Base-by-base conservation (phyloP, 1,140 invertebrate species). In the Bombus fervidus region DNA sequence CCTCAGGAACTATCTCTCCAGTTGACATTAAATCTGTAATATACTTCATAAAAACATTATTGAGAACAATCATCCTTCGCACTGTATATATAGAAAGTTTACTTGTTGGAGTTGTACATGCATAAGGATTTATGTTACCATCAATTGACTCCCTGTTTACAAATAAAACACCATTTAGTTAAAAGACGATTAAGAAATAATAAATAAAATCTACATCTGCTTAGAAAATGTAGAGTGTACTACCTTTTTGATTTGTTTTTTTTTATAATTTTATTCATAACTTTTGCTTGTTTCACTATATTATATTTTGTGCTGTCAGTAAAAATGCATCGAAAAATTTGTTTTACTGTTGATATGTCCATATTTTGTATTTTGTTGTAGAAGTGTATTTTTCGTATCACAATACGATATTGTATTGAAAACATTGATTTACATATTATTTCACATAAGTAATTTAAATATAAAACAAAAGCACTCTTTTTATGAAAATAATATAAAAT, bases 31-130 rank as follows among this genome's bases (percentile, higher is more conserved):
- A 92, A 90, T 98, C 97, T 1, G 97, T 97, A 31, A 98, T 96
- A 72, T 97, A 95, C 90, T 96, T 96, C 97, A 98, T 98, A 89
- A 98, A 98, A n/a, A 98, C 85, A 94, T 97, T 97, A 93, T 98
- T 97, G 15, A 98, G 92, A 64, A 98, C 96, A 1, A 94, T 93
- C 13, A 96, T 94, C 92, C 97, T 91, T 15, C 93, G 89, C 28
- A 53, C 79, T 34, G 89, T 87, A 53, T 91, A 84, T 18, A 73
- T 59, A 59, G 76, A 91, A 22, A 59, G 39, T 28, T 28, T 9
- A 2, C 4, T 80, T 4, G 72, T 72, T 3, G 10, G 0, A 22
- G 10, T 1, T 43, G 6, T 25, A 37, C 1, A 5, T 28, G 22
- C 0, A 12, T 1, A 9, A 31, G 47, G 0, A 8, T 81, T 34